Evolutionary conservation across 2,797 vertebrate species (phyloP).

Genomic region (Mallotus villosus): DNA sequence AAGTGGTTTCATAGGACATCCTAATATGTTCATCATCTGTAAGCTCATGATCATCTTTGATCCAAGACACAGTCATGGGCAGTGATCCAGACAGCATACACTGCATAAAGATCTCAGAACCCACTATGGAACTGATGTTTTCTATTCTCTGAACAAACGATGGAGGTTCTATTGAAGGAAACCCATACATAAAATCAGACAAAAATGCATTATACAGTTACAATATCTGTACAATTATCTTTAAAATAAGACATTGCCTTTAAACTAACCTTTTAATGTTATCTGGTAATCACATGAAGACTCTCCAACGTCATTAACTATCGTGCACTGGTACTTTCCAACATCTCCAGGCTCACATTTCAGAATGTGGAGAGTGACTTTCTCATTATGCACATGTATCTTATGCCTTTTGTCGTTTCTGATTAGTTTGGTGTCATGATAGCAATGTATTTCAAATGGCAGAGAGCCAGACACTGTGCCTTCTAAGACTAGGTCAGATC

Average conservation of each 20-base stretch:
- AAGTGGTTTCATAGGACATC: slow-evolving; percentile 85
- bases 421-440: slow-evolving; percentile 72
- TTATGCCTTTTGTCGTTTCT: slow-evolving; percentile 84
- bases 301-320: slow-evolving; percentile 88
- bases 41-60: slow-evolving; percentile 88
- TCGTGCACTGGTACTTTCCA: slow-evolving; percentile 85
- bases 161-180: slow-evolving; percentile 83
- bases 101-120: slow-evolving; percentile 85
- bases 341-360: slow-evolving; percentile 82
- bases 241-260: not conserved
- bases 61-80: slow-evolving; percentile 89
- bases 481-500: slow-evolving; percentile 76
- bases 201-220: slow-evolving; percentile 6
- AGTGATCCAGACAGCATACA: slow-evolving; percentile 87
- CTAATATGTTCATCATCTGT: slow-evolving; percentile 85
- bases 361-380: slow-evolving; percentile 82
- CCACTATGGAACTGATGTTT: slow-evolving; percentile 83
- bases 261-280: slow-evolving; percentile 89
- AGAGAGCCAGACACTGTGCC: slow-evolving; percentile 85
- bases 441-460: slow-evolving; percentile 90
- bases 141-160: slow-evolving; percentile 88
- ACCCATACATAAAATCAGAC: slow-evolving; percentile 38
- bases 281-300: slow-evolving; percentile 83
- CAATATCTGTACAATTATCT: not conserved
- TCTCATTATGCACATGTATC: slow-evolving; percentile 77